Base-by-base conservation (phyloP, 2,797 vertebrate genomes). In the Melanotaenia maccullochi region DNA sequence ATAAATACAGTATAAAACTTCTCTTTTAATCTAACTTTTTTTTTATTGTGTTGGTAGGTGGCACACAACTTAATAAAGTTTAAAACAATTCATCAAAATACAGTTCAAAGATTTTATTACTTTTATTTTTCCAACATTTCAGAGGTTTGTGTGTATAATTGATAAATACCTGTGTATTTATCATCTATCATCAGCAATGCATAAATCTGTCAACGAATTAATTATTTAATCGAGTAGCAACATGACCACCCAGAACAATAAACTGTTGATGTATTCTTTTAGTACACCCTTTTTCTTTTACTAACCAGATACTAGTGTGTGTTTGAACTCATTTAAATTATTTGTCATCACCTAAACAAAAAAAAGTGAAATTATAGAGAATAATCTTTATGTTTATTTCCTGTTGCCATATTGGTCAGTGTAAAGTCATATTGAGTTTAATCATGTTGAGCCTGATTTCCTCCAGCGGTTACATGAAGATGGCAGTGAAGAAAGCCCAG, bases 401-500 rank as follows among this genome's bases (percentile, higher is more conserved):
- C 30, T 63, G 51, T 52, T 40, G 66, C 22, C 56, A 44, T 57
- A 56, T 61, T 67, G n/a, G 11, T 33, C 18, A 28, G 35, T 33
- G 20, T 68, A 71, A 60, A n/a, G 22, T 75, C 61, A 49, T 14
- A 28, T 13, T 51, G 35, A 79, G 40, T 35, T 35, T 35, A 35
- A 33, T 71, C 61, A 47, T 42, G 40, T 56, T 70, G 42, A 76
- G 38, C 44, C 60, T 22, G 33, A 11, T 47, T 71, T 57, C 65
- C 60, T 76, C 72, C 58, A 36, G 60, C 14, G 25, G 65, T 65
- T 55, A 33, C 12, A 25, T 55, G 38, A 54, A 65, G 67, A 62
- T 60, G 25, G 64, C 18, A 56, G 42, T 35, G 70, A 73, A 71
- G 42, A 65, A 82, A 78, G 73, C 57, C 1, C 12, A 70, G 71